phyloP scores from a whole-genome alignment of 2,113 vertebrate species.

The Amphiprion percula region DNA sequence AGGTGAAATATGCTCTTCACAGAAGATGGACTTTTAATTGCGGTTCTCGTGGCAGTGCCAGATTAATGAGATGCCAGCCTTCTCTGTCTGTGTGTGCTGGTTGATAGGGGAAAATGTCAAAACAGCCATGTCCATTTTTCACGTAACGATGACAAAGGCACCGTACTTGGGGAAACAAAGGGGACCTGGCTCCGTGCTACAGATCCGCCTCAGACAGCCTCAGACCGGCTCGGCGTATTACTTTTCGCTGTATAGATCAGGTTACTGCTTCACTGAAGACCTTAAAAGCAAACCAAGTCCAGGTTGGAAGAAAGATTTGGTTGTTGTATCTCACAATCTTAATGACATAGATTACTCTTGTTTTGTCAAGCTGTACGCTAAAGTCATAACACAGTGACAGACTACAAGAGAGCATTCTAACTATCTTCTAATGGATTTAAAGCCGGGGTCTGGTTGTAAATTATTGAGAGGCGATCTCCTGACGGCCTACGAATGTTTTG shows the following conservation, averaged over 20 bases:
- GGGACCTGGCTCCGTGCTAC: constrained; percentile 39
- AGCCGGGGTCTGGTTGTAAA: constrained; percentile 63
- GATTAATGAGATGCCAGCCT: constrained; percentile 67
- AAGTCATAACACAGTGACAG: constrained; percentile 68
- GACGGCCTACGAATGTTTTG: constrained; percentile 43
- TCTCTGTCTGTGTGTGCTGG: constrained; percentile 54
- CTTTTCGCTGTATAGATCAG: constrained; percentile 57
- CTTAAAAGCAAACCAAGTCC: constrained; percentile 48
- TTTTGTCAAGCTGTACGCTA: constrained; percentile 57
- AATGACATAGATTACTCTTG: constrained; percentile 68
- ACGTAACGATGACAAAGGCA: constrained; percentile 50
- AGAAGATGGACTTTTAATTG: constrained; percentile 73
- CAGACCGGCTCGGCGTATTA: constrained; percentile 28
- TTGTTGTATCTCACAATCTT: constrained; percentile 36
- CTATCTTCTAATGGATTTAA: constrained; percentile 59
- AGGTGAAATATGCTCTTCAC: constrained; percentile 66
- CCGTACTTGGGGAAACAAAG: constrained; percentile 47
- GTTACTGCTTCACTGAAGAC: constrained; percentile 41
- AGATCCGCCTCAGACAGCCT: constrained; percentile 39
- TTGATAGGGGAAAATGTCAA: constrained; percentile 72
- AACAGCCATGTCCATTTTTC: constrained; percentile 68
- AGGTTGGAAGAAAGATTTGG: constrained; percentile 21
- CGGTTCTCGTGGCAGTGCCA: constrained; percentile 49
- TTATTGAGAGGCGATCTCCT: constrained; percentile 57
- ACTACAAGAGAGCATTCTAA: constrained; percentile 35